Evolutionary conservation across 2,113 vertebrate genomes (phyloP).

Genomic region (Dunckerocampus dactyliophorus): DNA sequence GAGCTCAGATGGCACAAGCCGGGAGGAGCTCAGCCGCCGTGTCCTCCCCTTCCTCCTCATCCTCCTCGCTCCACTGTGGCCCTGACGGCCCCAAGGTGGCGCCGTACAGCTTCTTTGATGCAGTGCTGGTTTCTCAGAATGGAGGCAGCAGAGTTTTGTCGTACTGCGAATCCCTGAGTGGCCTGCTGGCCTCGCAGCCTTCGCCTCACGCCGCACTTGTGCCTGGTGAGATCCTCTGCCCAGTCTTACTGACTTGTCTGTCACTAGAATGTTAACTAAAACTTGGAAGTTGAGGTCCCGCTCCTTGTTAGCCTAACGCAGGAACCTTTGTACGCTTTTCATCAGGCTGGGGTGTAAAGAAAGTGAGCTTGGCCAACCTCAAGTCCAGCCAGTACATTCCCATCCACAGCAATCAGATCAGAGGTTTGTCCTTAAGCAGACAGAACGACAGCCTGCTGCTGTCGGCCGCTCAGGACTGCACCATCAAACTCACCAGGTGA

Average conservation of each 20-base stretch:
- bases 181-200: constrained; percentile 88
- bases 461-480: constrained; percentile 89
- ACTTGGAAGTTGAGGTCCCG: too few relatives aligned
- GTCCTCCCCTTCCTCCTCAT: constrained; percentile 27
- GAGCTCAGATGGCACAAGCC: constrained; percentile 73
- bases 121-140: constrained; percentile 79
- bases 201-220: constrained; percentile 85
- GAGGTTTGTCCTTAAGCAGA: constrained; percentile 83
- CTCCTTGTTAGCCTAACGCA: too few relatives aligned
- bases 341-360: constrained; percentile 92
- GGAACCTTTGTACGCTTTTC: background rate
- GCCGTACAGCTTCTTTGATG: constrained; percentile 83
- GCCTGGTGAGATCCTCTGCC: constrained; percentile 75
- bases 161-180: constrained; percentile 79
- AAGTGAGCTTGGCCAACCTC: constrained; percentile 85
- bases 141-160: constrained; percentile 88
- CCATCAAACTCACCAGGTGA: constrained; percentile 93
- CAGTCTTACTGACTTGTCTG: too few relatives aligned
- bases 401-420: constrained; percentile 90
- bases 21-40: constrained; percentile 42
- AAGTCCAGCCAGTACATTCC: constrained; percentile 92
- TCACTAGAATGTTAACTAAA: too few relatives aligned
- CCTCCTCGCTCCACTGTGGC: constrained; percentile 26
- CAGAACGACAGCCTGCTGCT: constrained; percentile 82
- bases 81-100: constrained; percentile 54